These are phyloP conservation scores for Proterorhinus semilunaris DNA, from an alignment of 2,113 vertebrate species.

Conservation along the genomic window DNA sequence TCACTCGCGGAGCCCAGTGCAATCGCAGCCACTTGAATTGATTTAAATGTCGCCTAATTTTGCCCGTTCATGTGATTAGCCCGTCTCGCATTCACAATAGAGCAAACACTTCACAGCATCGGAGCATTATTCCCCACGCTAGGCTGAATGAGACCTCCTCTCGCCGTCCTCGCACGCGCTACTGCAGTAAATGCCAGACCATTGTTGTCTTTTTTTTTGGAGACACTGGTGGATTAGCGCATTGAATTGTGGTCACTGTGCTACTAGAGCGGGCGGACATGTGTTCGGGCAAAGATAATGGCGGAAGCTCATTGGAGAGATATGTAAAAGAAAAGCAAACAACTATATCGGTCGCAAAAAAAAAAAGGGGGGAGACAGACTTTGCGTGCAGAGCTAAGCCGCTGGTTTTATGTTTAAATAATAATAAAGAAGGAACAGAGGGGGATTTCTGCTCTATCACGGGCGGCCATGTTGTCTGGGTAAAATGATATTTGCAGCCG, in stretches of 20 bases:
- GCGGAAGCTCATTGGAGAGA: conserved; percentile 50
- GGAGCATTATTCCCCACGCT: conserved; percentile 27
- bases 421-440: conserved; percentile 61
- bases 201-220: conserved; percentile 58
- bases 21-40: not conserved
- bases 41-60: conserved; percentile 3
- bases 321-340: conserved; percentile 54
- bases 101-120: conserved; percentile 33
- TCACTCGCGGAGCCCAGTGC: not conserved
- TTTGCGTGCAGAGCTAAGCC: conserved; percentile 62
- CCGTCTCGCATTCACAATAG: conserved; percentile 14
- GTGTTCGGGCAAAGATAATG: conserved; percentile 73
- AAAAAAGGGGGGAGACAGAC: conserved; percentile 50
- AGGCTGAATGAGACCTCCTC: conserved; percentile 51
- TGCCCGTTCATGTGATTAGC: conserved; percentile 29
- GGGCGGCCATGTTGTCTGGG: conserved; percentile 37
- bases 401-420: conserved; percentile 69
- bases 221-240: conserved; percentile 56
- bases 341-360: conserved; percentile 68
- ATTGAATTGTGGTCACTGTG: conserved; percentile 62
- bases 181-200: conserved; percentile 58
- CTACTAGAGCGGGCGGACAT: conserved; percentile 62
- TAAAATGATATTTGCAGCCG: conserved; percentile 34
- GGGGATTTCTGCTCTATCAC: conserved; percentile 53
- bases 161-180: conserved; percentile 33